Conservation (phyloP, 2,888 invertebrate genomes). For the Drosophila macrothrix region DNA sequence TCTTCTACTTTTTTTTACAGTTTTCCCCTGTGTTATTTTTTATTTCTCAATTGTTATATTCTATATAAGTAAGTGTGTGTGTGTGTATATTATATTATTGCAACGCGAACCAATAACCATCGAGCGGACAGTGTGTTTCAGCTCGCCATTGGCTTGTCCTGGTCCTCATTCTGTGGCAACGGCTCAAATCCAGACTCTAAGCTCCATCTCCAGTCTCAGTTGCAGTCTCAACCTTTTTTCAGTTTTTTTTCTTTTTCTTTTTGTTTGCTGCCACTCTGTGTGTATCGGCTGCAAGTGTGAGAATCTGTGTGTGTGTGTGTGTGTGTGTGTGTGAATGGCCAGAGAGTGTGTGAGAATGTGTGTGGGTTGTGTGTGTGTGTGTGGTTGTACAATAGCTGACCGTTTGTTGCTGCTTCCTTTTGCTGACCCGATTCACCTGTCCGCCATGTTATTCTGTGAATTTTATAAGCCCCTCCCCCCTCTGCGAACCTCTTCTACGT, state of each 20-base stretch:
- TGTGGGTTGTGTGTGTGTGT: constrained; percentile 19
- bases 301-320: constrained; percentile 1
- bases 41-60: constrained; percentile 77
- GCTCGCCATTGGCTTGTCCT: constrained; percentile 80
- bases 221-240: constrained; percentile 5
- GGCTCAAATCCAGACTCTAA: constrained; percentile 37
- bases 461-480: constrained; percentile 14
- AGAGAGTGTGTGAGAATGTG: not conserved
- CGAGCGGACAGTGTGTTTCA: constrained; percentile 77
- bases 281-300: constrained; percentile 6
- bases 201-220: constrained; percentile 38
- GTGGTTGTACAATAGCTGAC: constrained; percentile 54
- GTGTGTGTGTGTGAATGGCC: not conserved
- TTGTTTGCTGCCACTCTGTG: constrained; percentile 2
- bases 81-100: constrained; percentile 80
- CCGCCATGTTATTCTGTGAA: constrained; percentile 44
- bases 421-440: constrained; percentile 77
- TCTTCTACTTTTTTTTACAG: too few species aligned
- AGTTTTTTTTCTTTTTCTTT: not conserved
- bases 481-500: constrained; percentile 10
- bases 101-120: constrained; percentile 84
- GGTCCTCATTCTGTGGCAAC: constrained; percentile 29
- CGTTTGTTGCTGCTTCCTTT: constrained; percentile 37
- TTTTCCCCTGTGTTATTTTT: constrained; percentile 57
- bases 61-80: constrained; percentile 44